Evolutionary conservation across 2,888 invertebrate genomes (phyloP), one percentile per base, ranked within the genome.

Genomic region (Pseudeuparius sepicola): DNA sequence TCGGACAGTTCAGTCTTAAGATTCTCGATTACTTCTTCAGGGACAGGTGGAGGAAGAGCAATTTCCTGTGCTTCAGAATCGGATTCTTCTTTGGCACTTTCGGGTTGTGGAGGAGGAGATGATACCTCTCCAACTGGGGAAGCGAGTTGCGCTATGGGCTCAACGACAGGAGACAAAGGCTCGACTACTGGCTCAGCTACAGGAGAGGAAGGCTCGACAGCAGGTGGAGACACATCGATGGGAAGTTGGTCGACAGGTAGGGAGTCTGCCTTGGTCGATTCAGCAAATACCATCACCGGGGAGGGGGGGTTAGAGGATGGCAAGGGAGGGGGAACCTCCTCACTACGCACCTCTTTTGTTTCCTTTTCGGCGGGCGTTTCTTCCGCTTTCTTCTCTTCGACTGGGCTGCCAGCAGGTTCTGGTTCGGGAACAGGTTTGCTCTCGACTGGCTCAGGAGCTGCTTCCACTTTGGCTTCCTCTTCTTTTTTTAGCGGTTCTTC

Each of bases 231-330:
- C 9, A 12, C 4, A 4, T 24, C 24, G 4, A 11, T 7, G 9
- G 24, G 12, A 24, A 24, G 7, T 20, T n/a, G n/a, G n/a, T n/a
- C n/a, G n/a, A n/a, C n/a, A n/a, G n/a, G n/a, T 39, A 53, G 42
- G 40, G 50, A 48, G 30, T 60, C 60, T 58, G 74, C 74, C 71
- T 75, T 75, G 45, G 74, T 74, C 57, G 72, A 71, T 57, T 73
- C 74, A 61, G 78, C 79, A 63, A 80, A 79, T 52, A 76, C 76
- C 61, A 73, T 76, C 66, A 79, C 76, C 64, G 78, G 77, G 55
- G 77, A 78, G 51, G 80, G 80, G 59, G 80, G 80, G 57, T 78
- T 78, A 58, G 75, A 76, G 58, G 75, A 71, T 49, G 80, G 80
- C 57, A 80, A 72, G 52, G 80, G 78, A 58, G 78, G 80, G 63